phyloP scores from a whole-genome alignment of 2,888 invertebrate species.

The Saturnia pavonia region DNA sequence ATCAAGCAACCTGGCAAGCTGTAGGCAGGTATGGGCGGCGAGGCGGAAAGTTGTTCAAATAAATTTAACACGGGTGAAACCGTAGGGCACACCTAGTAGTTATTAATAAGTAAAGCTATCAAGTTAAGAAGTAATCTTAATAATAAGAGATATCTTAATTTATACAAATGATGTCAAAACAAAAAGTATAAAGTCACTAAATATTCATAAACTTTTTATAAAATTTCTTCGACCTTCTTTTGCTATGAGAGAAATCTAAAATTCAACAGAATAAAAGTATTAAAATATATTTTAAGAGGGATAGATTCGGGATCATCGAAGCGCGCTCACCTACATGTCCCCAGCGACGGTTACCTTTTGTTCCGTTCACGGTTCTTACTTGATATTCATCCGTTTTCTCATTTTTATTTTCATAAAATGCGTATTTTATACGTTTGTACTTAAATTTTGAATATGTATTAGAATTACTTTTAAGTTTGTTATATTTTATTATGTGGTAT shows the following conservation, averaged over 20 bases:
- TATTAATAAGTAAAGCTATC: no score
- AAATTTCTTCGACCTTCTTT: background rate
- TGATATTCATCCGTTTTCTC: slow-evolving; percentile 28
- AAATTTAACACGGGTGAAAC: no score
- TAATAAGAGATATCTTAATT: no score
- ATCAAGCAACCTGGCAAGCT: no score
- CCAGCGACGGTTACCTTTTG: slow-evolving; percentile 36
- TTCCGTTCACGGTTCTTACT: slow-evolving; percentile 34
- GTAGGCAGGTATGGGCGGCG: no score
- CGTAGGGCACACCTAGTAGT: no score
- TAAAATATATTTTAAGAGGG: slow-evolving; percentile 8
- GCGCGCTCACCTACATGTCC: slow-evolving; percentile 37
- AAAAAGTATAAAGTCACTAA: no score
- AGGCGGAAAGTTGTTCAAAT: no score
- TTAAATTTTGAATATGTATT: background rate
- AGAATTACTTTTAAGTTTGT: background rate
- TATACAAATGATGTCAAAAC: no score
- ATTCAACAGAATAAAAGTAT: slow-evolving; percentile 1
- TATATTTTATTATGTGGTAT: background rate
- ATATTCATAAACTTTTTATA: no score
- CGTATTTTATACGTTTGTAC: slow-evolving; percentile 6
- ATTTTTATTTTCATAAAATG: slow-evolving; percentile 24
- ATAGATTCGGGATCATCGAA: slow-evolving; percentile 32
- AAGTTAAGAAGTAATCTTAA: no score
- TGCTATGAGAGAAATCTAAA: background rate